Evolutionary conservation across 2,888 invertebrate genomes (phyloP), one percentile per base, ranked within the genome.

Genomic region (Volucella bombylans): DNA sequence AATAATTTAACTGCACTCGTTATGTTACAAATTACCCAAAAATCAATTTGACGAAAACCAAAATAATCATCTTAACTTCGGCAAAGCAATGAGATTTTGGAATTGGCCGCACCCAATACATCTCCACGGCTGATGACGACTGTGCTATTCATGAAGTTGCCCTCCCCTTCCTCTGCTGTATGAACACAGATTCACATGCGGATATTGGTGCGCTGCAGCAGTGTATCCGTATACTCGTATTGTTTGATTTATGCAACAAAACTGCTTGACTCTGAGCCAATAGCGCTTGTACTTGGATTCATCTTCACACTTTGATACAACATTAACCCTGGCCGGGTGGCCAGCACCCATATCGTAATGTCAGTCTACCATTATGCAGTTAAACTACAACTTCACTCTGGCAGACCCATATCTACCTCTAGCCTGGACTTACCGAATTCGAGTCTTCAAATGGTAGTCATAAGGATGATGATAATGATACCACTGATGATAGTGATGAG

Each of bases 201-300:
- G 71, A 71, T 67, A 68, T 52, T 43, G 57, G 62, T 39, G 61
- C 47, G 49, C 57, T 62, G 65, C 72, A 71, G 49, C 47, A 65
- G 80, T 80, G 73, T 80, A 86, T 82, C 31, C 31, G 6, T 31
- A 31, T 31, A 23, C 18, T 23, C 2, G 18, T 23, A 49, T 68
- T 55, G 62, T 82, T 86, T 87, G 87, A 87, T 87, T 87, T 87
- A 87, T 86, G 65, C 54, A 55, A 38, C 54, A 67, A 78, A 76
- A 87, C 76, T 68, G 55, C 57, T 87, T 87, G 87, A 87, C 71
- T 87, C 74, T 38, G 87, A 86, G 87, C 87, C 87, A 87, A 87
- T 79, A 86, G 68, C 72, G 80, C 85, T 87, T 86, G 87, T 86
- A 85, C 81, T 87, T 80, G 87, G 87, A 85, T 87, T 82, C 81